phyloP scores from a whole-genome alignment of 2,113 vertebrate genomes.

The Monopterus albus region DNA sequence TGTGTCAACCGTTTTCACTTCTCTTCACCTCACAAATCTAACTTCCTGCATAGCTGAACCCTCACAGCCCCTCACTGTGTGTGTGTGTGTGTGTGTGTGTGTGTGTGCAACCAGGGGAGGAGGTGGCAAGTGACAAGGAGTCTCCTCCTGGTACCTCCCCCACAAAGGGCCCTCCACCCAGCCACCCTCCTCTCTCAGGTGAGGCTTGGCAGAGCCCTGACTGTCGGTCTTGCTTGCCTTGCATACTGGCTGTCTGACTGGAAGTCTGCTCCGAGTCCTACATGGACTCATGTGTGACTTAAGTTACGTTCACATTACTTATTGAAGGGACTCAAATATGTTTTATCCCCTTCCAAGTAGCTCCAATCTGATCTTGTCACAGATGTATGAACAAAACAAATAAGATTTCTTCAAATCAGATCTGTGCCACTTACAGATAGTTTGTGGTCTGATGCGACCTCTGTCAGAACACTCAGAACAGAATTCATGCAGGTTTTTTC shows the following conservation, averaged over 20 bases:
- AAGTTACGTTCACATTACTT: too few relatives aligned
- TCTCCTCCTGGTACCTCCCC: constrained; percentile 77
- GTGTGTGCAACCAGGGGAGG: constrained; percentile 81
- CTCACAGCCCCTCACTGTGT: constrained; percentile 41
- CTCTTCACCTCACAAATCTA: constrained; percentile 23
- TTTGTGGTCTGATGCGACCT: too few relatives aligned
- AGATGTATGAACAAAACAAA: too few relatives aligned
- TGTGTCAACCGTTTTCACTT: constrained; percentile 30
- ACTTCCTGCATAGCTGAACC: constrained; percentile 26
- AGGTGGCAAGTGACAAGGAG: constrained; percentile 78
- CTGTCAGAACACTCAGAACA: too few relatives aligned
- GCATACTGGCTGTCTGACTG: not conserved
- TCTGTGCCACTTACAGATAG: too few relatives aligned
- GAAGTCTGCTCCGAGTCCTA: constrained; percentile 24
- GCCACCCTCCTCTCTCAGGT: constrained; percentile 78
- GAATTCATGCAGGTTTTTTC: too few relatives aligned
- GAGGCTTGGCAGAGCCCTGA: constrained; percentile 68
- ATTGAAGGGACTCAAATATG: too few relatives aligned
- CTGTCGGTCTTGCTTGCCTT: constrained; percentile 26
- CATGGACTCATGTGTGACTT: not conserved
- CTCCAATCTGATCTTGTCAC: too few relatives aligned
- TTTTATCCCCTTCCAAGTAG: too few relatives aligned
- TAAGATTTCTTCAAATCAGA: too few relatives aligned
- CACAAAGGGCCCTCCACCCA: constrained; percentile 67
- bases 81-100: constrained; percentile 51